Conservation (phyloP, 2,888 invertebrate species). For the Belgica antarctica region DNA sequence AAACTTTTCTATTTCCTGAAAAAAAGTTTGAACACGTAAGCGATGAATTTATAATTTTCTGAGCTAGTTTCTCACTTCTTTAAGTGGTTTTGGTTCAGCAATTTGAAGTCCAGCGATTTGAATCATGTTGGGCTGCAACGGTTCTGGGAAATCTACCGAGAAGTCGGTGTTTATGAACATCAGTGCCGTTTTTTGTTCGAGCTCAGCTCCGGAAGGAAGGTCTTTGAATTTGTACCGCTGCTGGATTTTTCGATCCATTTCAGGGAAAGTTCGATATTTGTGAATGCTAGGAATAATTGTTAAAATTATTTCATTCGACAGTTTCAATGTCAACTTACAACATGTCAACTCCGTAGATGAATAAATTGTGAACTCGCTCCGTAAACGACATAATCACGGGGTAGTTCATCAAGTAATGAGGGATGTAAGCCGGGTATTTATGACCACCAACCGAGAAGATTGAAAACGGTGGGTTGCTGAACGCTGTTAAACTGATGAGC, state of each 20-base stretch:
- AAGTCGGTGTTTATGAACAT: slow-evolving; percentile 43
- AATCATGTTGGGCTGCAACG: slow-evolving; percentile 44
- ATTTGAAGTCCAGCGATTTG: slow-evolving; percentile 45
- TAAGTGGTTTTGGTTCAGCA: slow-evolving; percentile 28
- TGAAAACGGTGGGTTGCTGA: slow-evolving; percentile 46
- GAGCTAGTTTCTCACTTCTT: neutral
- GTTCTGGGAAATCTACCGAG: slow-evolving; percentile 44
- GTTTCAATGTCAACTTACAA: slow-evolving; percentile 46
- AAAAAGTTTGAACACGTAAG: too few species aligned
- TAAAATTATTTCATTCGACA: too few species aligned
- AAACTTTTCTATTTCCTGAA: slow-evolving; percentile 46
- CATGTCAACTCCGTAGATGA: slow-evolving; percentile 46
- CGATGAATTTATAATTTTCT: too few species aligned
- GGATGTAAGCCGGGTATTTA: slow-evolving; percentile 47
- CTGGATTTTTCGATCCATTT: too few species aligned
- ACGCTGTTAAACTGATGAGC: slow-evolving; percentile 47
- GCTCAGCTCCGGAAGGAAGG: neutral
- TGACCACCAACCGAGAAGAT: slow-evolving; percentile 45
- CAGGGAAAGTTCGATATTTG: too few species aligned
- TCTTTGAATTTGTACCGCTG: neutral
- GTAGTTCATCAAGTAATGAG: slow-evolving; percentile 40
- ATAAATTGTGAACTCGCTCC: slow-evolving; percentile 45
- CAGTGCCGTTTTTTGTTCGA: slow-evolving; percentile 34
- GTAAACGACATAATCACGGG: slow-evolving; percentile 46
- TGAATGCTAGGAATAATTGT: too few species aligned